Evolutionary conservation across 2,797 vertebrate species (phyloP).

Genomic region (Sebastes aleutianus): DNA sequence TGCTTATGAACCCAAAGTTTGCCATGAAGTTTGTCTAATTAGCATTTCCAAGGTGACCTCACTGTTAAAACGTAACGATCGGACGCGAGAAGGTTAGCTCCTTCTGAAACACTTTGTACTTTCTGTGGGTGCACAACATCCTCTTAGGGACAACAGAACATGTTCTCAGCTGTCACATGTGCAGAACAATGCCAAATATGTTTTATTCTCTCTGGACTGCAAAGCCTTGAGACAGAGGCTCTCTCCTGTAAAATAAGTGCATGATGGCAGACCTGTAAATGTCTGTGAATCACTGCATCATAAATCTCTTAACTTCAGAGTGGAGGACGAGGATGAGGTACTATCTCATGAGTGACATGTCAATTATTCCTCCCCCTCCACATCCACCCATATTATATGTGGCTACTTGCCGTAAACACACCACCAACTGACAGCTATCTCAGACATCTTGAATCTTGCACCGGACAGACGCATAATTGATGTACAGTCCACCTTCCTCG

Average conservation of each 20-base stretch:
- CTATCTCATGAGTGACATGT: slow-evolving; percentile 72
- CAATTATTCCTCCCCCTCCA: slow-evolving; percentile 61
- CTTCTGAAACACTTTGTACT: background rate
- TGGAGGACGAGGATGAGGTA: slow-evolving; percentile 52
- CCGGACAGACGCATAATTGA: slow-evolving; percentile 50
- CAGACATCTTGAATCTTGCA: slow-evolving; percentile 38
- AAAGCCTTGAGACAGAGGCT: slow-evolving; percentile 19
- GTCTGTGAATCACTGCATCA: slow-evolving; percentile 53
- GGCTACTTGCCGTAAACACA: slow-evolving; percentile 61
- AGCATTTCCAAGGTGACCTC: background rate
- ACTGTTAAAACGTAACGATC: background rate
- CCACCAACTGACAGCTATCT: slow-evolving; percentile 29
- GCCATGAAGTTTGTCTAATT: background rate
- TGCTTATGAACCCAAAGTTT: background rate
- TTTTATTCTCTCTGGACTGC: slow-evolving; percentile 14
- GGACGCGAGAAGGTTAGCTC: background rate
- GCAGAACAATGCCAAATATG: background rate
- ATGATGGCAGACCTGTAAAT: slow-evolving; percentile 55
- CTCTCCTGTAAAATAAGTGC: slow-evolving; percentile 43
- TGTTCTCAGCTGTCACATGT: background rate
- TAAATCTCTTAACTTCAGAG: slow-evolving; percentile 70
- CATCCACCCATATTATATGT: slow-evolving; percentile 50
- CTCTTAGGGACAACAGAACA: background rate
- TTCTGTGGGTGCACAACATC: background rate
- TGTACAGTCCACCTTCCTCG: slow-evolving; percentile 42